A percentile compares a stretch with the other conserved stretches of the same genome.
phyloP scores from a whole-genome alignment of 2,797 vertebrate genomes.

The Mico argentatus region DNA sequence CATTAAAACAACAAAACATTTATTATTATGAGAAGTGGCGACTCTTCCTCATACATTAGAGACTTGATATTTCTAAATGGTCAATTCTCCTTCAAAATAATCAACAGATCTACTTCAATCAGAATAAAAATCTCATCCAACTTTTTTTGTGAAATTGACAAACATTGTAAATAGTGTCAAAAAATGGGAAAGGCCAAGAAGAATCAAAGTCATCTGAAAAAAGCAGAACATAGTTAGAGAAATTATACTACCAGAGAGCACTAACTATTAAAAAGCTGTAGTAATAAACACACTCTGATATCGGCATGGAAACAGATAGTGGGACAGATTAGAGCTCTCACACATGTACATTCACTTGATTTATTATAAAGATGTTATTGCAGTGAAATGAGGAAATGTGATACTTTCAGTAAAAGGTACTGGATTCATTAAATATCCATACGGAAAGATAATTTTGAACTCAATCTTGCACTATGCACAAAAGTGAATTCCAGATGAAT shows the following conservation, averaged over 20 bases:
- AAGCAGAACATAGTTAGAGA: background rate
- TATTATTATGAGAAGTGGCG: background rate
- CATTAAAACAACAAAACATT: background rate
- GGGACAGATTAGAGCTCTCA: background rate
- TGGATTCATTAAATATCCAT: background rate
- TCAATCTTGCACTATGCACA: background rate
- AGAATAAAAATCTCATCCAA: background rate
- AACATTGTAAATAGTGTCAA: background rate
- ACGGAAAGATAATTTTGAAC: background rate
- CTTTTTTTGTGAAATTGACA: background rate
- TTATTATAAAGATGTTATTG: background rate
- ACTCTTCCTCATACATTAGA: background rate
- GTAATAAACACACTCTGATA: background rate
- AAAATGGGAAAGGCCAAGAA: background rate
- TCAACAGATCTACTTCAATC: background rate
- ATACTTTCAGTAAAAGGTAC: background rate
- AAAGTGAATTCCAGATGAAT: conserved; percentile 6
- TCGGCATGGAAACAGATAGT: background rate
- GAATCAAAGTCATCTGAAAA: background rate
- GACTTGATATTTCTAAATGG: background rate
- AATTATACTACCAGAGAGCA: background rate
- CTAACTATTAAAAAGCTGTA: background rate
- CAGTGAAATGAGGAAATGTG: background rate
- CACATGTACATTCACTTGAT: background rate
- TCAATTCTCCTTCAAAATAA: background rate